Conservation (phyloP, 2,888 invertebrate genomes). For the Habrosyne pyritoides region DNA sequence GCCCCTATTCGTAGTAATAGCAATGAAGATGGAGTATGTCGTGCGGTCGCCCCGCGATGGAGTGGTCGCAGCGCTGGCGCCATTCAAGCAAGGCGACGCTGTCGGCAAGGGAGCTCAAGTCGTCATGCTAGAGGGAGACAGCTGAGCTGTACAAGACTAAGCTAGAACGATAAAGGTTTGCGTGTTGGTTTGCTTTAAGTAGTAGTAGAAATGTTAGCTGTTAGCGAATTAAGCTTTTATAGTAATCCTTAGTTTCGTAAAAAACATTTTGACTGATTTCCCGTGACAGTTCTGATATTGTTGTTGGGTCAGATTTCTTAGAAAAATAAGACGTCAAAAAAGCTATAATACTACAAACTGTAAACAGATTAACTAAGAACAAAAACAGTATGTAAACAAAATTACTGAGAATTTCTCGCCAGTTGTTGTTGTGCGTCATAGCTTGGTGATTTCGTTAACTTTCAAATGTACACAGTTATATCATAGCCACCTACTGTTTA, state of each 20-base stretch:
- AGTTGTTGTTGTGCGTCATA: not conserved
- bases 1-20: slow-evolving; percentile 95
- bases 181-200: not conserved
- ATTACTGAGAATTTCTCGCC: not conserved
- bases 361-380: not conserved
- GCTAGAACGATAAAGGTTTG: not conserved
- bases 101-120: slow-evolving; percentile 90
- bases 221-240: not conserved
- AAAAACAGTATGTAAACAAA: too few relatives aligned
- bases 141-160: slow-evolving; percentile 22
- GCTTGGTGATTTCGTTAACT: not conserved
- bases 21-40: slow-evolving; percentile 99
- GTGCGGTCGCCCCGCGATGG: slow-evolving; percentile 93
- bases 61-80: slow-evolving; percentile 86
- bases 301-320: not conserved
- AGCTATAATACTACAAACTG: not conserved
- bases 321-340: too few relatives aligned
- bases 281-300: not conserved
- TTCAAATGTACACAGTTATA: not conserved
- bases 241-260: not conserved
- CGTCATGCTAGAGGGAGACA: slow-evolving; percentile 80
- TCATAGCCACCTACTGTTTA: not conserved
- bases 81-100: slow-evolving; percentile 90
- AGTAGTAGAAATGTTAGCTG: not conserved
- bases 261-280: not conserved